Base-by-base conservation (phyloP, 2,797 vertebrate genomes). In the Botia almorhae region DNA sequence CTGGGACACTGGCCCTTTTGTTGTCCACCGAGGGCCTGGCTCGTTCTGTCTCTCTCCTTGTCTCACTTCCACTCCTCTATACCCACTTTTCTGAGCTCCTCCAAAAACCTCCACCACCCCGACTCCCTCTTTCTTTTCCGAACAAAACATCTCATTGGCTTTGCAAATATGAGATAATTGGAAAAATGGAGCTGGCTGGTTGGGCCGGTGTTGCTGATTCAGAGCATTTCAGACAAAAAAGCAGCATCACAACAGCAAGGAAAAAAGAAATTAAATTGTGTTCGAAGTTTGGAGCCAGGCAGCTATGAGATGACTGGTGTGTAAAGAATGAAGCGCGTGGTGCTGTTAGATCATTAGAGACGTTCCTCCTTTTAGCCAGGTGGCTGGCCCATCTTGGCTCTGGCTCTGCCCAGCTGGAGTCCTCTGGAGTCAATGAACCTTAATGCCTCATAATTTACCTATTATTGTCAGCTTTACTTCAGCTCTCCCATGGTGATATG, bases 131-230 rank as follows among this genome's bases (percentile, higher is more conserved):
- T 65, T 56, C 43, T 92, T 91, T 89, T 91, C 91, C 89, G 90
- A 64, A 80, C 78, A 80, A 80, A 80, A 80, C 78, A 74, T 80
- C 53, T 58, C 78, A 74, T 74, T 80, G 70, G 78, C 78, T 96
- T 95, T 94, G 95, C 94, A 96, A 96, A 97, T 96, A 98, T 94
- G 94, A 96, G 94, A 96, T 97, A 96, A 95, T 96, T 94, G 95
- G 92, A 94, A 94, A 96, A 93, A 94, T 94, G 87, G 93, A 94
- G 94, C 93, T 92, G 94, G 93, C 90, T 85, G 86, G 91, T 86
- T 86, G 77, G 86, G 89, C 23, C 23, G 23, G 23, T 26, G 23
- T 26, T 26, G 70, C 46, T 93, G 92, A 94, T 89, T 93, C 93
- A 26, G 23, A 26, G 23, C 23, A 26, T 26, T 26, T 26, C 23